Percentiles rank a stretch among this genome's conserved stretches.
Evolutionary conservation across 2,888 invertebrate genomes (phyloP).

Genomic region (Apamea anceps): DNA sequence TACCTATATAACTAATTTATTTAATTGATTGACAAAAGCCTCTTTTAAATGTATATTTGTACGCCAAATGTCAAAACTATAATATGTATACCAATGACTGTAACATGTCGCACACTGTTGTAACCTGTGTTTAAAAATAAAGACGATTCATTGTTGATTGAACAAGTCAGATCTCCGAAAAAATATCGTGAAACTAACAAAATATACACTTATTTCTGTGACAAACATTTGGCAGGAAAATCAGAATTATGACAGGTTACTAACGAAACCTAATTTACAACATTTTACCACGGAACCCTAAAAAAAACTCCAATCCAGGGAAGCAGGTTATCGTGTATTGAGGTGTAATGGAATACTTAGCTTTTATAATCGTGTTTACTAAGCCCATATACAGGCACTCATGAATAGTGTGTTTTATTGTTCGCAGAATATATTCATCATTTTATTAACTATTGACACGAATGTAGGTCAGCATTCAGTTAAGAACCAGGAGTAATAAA

Average conservation of each 20-base stretch:
- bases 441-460: conserved; percentile 14
- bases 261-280: not conserved
- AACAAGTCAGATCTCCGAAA: not conserved
- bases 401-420: conserved; percentile 13
- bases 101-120: no score
- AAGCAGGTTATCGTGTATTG: conserved; percentile 28
- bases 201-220: not conserved
- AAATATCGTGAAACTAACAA: not conserved
- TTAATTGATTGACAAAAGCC: no score
- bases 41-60: no score
- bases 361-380: conserved; percentile 21
- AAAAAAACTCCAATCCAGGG: not conserved
- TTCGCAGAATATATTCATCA: not conserved
- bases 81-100: no score
- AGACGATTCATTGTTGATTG: no score
- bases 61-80: no score
- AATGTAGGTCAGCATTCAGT: conserved; percentile 2
- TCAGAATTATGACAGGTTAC: not conserved
- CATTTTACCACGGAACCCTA: conserved; percentile 12
- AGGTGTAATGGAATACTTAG: not conserved
- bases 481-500: not conserved
- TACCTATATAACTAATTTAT: no score
- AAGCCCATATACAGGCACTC: not conserved
- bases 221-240: not conserved
- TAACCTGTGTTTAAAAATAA: no score